Percentiles rank a stretch among this genome's conserved stretches.
These are phyloP conservation scores for Phoenicopterus ruber DNA, from an alignment of 2,113 vertebrate genomes.

Conservation along the genomic window DNA sequence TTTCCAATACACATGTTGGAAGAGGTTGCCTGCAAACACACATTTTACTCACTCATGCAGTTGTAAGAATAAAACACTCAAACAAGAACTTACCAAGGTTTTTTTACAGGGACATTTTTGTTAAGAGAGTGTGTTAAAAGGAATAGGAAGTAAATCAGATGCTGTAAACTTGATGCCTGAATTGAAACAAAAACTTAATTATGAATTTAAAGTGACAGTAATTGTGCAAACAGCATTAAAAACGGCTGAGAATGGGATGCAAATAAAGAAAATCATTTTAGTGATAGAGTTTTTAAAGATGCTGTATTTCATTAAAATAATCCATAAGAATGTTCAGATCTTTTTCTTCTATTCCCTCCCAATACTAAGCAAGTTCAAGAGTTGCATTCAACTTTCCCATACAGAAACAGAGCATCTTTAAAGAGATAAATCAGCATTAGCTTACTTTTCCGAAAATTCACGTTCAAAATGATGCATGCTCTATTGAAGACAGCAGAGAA, in stretches of 20 bases:
- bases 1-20: not conserved
- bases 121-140: constrained; percentile 69
- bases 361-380: constrained; percentile 18
- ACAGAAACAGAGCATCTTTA: constrained; percentile 82
- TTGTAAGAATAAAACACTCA: constrained; percentile 46
- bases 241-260: constrained; percentile 58
- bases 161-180: constrained; percentile 59
- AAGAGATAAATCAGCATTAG: constrained; percentile 79
- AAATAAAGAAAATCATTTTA: constrained; percentile 46
- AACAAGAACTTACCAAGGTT: constrained; percentile 54
- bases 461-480: constrained; percentile 97
- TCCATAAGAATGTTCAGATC: not conserved
- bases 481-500: constrained; percentile 88
- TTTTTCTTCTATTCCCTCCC: constrained; percentile 41
- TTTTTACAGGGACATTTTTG: constrained; percentile 66
- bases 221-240: constrained; percentile 64
- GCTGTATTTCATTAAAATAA: constrained; percentile 67
- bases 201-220: constrained; percentile 61
- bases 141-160: constrained; percentile 69
- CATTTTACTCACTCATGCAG: constrained; percentile 36
- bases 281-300: constrained; percentile 72
- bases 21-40: not conserved
- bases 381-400: constrained; percentile 39
- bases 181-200: constrained; percentile 64
- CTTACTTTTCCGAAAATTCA: constrained; percentile 96